Base-by-base conservation (phyloP, 1,140 invertebrate genomes). In the Rhizoglyphus robini region DNA sequence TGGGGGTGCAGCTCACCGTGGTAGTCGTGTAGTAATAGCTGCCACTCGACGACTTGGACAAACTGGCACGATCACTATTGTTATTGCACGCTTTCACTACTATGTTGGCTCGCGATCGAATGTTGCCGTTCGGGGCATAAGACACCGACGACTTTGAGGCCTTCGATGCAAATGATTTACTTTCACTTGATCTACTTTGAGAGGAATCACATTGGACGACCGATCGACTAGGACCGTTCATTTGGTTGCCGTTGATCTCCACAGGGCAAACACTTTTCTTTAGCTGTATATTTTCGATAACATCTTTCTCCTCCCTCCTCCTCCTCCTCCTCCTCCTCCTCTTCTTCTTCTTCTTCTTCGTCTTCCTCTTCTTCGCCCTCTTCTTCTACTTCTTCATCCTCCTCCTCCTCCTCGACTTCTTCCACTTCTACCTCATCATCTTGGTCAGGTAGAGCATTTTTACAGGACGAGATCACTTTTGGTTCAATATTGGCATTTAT, bases 21-120 rank as follows among this genome's bases (percentile, higher is more conserved):
- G 51, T 54, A 27, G 51, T 54, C 23, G 51, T 54, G 20, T 54
- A 54, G 20, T 54, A 54, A 32, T 54, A 54, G 20, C 51, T 54
- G 8, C 51, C 51, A 54, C 51, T 54, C 8, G 51, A 54, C 15
- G 51, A 54, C 20, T 54, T 54, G 8, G 51, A 54, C 15, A 54
- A 23, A 20, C 20, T 54, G 51, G 23, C 23, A 38, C 25, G n/a
- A 58, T 58, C 15, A 58, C n/a, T 54, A 54, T 54, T 54, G n/a
- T 58, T 58, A 3, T 41, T 32, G 2, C 8, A 29, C 27, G 15
- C 27, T 60, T 27, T 60, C 2, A 60, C 27, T 15, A 60, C 30
- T n/a, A 60, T 60, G 27, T 60, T 60, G n/a, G 58, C 58, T 20
- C 58, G 58, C 15, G 58, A 60, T 2, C 15, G 15, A 3, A 60